Evolutionary conservation across 2,113 vertebrate genomes (phyloP).

Genomic region (Prochilodus magdalenae): DNA sequence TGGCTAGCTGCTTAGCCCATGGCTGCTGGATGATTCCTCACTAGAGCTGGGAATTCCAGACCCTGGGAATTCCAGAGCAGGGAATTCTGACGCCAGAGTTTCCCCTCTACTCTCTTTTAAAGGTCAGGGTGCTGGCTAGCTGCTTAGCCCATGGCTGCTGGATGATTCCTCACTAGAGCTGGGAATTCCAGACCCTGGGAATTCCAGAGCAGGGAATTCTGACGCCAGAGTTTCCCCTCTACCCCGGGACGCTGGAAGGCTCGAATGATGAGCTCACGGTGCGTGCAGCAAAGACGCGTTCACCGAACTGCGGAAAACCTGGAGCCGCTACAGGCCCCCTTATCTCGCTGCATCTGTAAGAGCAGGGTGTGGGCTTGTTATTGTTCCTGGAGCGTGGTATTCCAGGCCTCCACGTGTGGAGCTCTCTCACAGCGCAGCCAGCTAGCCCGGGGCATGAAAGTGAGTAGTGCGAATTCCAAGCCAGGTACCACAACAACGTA

Average conservation of each 20-base stretch:
- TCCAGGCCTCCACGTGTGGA: conserved; percentile 51
- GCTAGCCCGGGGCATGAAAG: conserved; percentile 66
- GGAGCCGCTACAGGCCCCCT: not conserved
- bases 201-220: too few relatives aligned
- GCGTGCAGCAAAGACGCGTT: conserved; percentile 20
- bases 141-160: too few relatives aligned
- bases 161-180: too few relatives aligned
- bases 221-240: conserved; percentile 49
- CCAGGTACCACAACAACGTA: conserved; percentile 55
- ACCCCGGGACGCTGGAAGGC: conserved; percentile 45
- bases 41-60: too few relatives aligned
- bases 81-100: too few relatives aligned
- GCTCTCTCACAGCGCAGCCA: conserved; percentile 18
- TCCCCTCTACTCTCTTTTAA: too few relatives aligned
- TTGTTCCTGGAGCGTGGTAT: conserved; percentile 62
- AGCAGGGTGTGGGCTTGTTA: conserved; percentile 48
- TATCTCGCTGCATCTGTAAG: conserved; percentile 32
- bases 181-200: too few relatives aligned
- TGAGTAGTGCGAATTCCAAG: conserved; percentile 65
- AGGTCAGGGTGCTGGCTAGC: too few relatives aligned
- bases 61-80: too few relatives aligned
- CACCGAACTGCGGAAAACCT: too few relatives aligned
- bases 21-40: too few relatives aligned
- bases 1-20: too few relatives aligned
- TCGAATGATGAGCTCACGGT: conserved; percentile 57